phyloP scores from a whole-genome alignment of 2,888 invertebrate genomes.

The Tiphia femorata region DNA sequence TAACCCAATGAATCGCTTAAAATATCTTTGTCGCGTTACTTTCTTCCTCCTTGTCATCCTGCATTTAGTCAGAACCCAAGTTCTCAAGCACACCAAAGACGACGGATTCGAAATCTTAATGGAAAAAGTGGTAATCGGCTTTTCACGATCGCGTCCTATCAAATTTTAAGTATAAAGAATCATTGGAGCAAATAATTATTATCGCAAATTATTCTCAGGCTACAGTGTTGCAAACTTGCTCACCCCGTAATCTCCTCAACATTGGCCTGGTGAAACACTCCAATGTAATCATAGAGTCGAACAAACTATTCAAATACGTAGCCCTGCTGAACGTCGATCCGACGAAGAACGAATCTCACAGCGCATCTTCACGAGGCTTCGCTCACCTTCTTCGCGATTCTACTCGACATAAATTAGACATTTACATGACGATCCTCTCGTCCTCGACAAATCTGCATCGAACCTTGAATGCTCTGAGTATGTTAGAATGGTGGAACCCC shows the following conservation, averaged over 20 bases:
- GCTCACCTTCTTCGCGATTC: too few species aligned
- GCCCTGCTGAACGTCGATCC: not conserved
- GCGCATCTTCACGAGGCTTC: not conserved
- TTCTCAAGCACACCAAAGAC: not conserved
- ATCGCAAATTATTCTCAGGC: not conserved
- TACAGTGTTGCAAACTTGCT: not conserved
- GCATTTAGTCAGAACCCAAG: too few species aligned
- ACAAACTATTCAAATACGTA: not conserved
- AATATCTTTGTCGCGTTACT: too few species aligned
- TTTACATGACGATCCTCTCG: not conserved
- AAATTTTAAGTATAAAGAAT: not conserved
- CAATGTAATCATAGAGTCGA: not conserved
- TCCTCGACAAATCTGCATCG: not conserved
- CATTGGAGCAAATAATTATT: not conserved
- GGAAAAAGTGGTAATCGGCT: slow-evolving; percentile 7
- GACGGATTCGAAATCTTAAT: not conserved
- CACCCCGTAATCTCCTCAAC: not conserved
- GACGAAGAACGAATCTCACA: not conserved
- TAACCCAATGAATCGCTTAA: too few species aligned
- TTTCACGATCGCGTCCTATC: too few species aligned
- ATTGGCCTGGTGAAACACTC: not conserved
- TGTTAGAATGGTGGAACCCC: slow-evolving; percentile 38
- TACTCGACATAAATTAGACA: too few species aligned
- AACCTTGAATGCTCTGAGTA: slow-evolving; percentile 13
- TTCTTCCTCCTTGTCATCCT: too few species aligned